Conservation (phyloP, 2,797 vertebrate species). For the Takifugu rubripes region DNA sequence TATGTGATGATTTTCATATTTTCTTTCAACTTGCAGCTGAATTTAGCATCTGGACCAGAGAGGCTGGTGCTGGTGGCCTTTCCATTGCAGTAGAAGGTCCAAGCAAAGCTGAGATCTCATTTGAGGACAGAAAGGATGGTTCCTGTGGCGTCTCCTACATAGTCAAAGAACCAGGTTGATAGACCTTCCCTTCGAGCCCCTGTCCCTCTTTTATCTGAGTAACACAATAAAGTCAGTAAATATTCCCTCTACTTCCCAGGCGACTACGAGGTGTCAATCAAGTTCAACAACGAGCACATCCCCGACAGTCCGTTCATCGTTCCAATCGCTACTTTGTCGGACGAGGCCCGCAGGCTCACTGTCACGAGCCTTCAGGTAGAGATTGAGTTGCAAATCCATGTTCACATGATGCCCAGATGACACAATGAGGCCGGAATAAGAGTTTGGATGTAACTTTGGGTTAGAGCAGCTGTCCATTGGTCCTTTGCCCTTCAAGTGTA, state of each 20-base stretch:
- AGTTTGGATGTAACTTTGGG: constrained; percentile 27
- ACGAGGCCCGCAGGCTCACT: constrained; percentile 89
- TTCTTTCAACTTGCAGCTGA: constrained; percentile 72
- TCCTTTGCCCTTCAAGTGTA: constrained; percentile 61
- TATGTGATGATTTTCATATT: background rate
- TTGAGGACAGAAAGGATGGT: constrained; percentile 92
- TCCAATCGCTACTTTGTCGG: constrained; percentile 89
- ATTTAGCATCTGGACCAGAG: constrained; percentile 94
- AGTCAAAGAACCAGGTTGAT: constrained; percentile 87
- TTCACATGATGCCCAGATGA: constrained; percentile 18
- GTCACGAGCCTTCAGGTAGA: constrained; percentile 92
- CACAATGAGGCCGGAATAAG: constrained; percentile 20
- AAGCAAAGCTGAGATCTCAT: constrained; percentile 92
- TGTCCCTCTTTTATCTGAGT: background rate
- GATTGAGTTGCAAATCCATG: constrained; percentile 8
- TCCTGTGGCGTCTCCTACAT: constrained; percentile 92
- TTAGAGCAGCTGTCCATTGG: constrained; percentile 31
- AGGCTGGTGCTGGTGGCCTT: constrained; percentile 88
- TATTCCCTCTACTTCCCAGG: constrained; percentile 65
- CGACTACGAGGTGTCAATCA: constrained; percentile 97
- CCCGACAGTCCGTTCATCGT: constrained; percentile 96
- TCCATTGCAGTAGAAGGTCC: constrained; percentile 92
- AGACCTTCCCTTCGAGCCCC: background rate
- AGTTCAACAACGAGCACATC: constrained; percentile 97
- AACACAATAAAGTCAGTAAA: background rate